Conservation (phyloP, 1,140 invertebrate genomes). For the Pteromalus puparum region DNA sequence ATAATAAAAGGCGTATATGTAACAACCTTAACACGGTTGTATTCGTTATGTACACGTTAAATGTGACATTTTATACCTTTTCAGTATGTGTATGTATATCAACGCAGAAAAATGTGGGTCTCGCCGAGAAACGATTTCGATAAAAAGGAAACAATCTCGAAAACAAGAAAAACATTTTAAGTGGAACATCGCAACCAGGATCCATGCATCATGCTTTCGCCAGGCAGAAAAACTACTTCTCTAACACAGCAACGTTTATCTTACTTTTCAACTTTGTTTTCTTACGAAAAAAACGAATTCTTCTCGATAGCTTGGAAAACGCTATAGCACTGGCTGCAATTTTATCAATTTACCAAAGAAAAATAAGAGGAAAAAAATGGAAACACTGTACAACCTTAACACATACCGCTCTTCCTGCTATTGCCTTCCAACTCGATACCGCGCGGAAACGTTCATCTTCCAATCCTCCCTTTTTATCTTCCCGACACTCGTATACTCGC, state of each 20-base stretch:
- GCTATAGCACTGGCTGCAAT: too few species aligned
- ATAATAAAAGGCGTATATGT: too few species aligned
- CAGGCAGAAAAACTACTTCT: too few species aligned
- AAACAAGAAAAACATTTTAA: conserved; percentile 10
- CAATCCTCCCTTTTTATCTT: background rate
- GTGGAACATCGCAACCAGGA: background rate
- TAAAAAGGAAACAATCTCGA: background rate
- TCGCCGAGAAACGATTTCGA: background rate
- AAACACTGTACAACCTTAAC: background rate
- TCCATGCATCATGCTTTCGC: too few species aligned
- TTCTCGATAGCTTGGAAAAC: background rate
- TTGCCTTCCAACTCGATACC: background rate
- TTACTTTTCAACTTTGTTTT: background rate
- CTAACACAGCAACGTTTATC: background rate
- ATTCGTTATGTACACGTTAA: too few species aligned
- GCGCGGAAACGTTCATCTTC: background rate
- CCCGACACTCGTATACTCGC: background rate
- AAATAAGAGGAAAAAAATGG: background rate
- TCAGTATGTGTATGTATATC: too few species aligned
- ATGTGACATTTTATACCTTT: too few species aligned
- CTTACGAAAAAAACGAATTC: background rate
- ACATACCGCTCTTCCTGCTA: background rate
- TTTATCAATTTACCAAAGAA: background rate
- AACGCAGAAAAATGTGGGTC: too few species aligned
- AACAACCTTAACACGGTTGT: too few species aligned